Base-by-base conservation (phyloP, 2,888 invertebrate species). In the Galerucella nymphaeae region DNA sequence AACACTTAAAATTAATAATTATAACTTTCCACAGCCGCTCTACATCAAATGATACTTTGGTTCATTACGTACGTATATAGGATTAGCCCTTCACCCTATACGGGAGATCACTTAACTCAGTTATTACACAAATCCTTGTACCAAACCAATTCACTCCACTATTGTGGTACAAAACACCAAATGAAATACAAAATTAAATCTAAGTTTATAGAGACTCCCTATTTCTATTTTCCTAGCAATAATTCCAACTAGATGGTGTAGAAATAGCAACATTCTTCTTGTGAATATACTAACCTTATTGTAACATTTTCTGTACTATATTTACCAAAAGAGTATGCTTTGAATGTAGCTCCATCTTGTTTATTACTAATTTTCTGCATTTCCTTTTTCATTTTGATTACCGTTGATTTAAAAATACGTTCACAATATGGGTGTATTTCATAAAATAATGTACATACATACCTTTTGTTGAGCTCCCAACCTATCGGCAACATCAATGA, bases 91-190 rank as follows among this genome's bases (percentile, higher is more conserved):
- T 74, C 71, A 80, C 83, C 82, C 85, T 83, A n/a, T n/a, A 84
- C 83, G 83, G 83, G 83, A 83, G 83, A 84, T 83, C 82, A 81
- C 83, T 83, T 83, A 83, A 84, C 79, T 81, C 80, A 81, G 83
- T 83, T 59, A 59, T 59, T 59, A 58, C 38, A 16, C 9, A 16
- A n/a, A 16, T 38, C 59, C 38, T 59, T 59, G 38, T 38, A 38
- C 30, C 38, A 84, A 83, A 82, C 79, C 81, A 75, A 76, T 75
- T 76, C 76, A 73, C 74, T 63, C 73, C 73, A 76, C 16, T 74
- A 66, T 64, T 41, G 55, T 18, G 42, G n/a, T 59, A n/a, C 38
- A n/a, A 59, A 16, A 59, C 30, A 16, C 38, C 30, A 14, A 50
- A 45, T 20, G 18, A 64, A n/a, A 50, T 64, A 20, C 48, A 63